Conservation (phyloP, 2,797 vertebrate species). For the Rhinoraja longicauda region DNA sequence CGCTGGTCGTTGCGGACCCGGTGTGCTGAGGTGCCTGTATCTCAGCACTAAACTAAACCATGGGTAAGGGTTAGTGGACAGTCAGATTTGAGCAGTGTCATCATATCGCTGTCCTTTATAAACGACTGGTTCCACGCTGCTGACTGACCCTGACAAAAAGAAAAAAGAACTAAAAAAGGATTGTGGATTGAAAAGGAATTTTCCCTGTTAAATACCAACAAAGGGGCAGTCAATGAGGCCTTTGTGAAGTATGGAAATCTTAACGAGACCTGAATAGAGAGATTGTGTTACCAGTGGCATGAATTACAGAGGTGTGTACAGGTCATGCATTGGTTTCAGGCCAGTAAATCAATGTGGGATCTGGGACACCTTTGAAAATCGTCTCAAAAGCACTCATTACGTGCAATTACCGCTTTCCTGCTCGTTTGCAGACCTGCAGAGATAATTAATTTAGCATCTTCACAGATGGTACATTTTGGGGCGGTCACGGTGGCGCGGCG, state of each 20-base stretch:
- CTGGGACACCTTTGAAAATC: not conserved
- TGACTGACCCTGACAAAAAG: not conserved
- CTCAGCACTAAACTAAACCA: too few relatives aligned
- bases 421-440: too few relatives aligned
- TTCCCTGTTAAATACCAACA: constrained; percentile 7
- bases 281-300: not conserved
- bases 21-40: too few relatives aligned
- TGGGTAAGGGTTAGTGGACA: not conserved
- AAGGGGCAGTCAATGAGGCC: constrained; percentile 18
- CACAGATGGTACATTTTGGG: too few relatives aligned
- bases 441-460: not conserved
- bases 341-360: not conserved
- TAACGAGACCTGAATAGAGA: not conserved
- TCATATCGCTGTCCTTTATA: not conserved
- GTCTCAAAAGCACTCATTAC: not conserved
- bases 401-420: not conserved
- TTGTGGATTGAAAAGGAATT: not conserved
- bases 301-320: not conserved
- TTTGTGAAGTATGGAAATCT: constrained; percentile 13
- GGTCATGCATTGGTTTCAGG: not conserved
- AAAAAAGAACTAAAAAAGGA: not conserved
- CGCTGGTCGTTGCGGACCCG: too few relatives aligned
- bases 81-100: not conserved
- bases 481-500: too few relatives aligned
- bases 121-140: not conserved